Evolutionary conservation across 2,888 invertebrate genomes (phyloP).

Genomic region (Sarcophaga subvicina): DNA sequence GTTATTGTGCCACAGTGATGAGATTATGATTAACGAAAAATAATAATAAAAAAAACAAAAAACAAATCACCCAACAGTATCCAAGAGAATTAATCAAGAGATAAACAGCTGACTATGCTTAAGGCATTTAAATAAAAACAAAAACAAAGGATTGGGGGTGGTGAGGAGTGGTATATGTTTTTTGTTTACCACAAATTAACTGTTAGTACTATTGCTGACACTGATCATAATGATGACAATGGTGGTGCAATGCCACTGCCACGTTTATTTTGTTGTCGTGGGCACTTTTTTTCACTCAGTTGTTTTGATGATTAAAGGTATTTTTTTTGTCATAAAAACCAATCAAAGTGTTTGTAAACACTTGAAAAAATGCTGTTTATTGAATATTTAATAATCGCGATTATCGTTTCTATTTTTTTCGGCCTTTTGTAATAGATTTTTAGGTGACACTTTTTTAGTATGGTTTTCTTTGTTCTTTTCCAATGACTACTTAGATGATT

Average conservation of each 20-base stretch:
- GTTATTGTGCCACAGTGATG: neutral
- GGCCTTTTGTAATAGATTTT: neutral
- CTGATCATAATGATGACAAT: conserved; percentile 7
- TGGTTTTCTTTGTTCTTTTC: too few species aligned
- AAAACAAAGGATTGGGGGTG: neutral
- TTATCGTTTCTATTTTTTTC: conserved; percentile 9
- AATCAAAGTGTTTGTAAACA: conserved; percentile 46
- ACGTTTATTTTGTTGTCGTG: neutral
- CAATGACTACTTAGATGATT: too few species aligned
- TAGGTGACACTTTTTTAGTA: neutral
- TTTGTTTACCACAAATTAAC: conserved; percentile 1
- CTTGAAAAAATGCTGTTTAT: conserved; percentile 42
- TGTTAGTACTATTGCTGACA: neutral
- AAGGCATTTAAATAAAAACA: conserved; percentile 23
- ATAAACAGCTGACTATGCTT: conserved; percentile 76
- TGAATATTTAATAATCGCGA: conserved; percentile 36
- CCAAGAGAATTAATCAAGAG: conserved; percentile 72
- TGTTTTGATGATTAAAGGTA: neutral
- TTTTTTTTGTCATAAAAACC: conserved; percentile 1
- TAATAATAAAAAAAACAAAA: neutral
- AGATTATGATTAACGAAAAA: conserved; percentile 29
- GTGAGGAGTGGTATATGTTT: neutral
- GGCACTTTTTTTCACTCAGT: neutral
- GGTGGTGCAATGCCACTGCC: neutral
- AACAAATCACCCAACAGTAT: conserved; percentile 66